Evolutionary conservation across 2,113 vertebrate species (phyloP).

Genomic region (Leptobrachium ailaonicum): DNA sequence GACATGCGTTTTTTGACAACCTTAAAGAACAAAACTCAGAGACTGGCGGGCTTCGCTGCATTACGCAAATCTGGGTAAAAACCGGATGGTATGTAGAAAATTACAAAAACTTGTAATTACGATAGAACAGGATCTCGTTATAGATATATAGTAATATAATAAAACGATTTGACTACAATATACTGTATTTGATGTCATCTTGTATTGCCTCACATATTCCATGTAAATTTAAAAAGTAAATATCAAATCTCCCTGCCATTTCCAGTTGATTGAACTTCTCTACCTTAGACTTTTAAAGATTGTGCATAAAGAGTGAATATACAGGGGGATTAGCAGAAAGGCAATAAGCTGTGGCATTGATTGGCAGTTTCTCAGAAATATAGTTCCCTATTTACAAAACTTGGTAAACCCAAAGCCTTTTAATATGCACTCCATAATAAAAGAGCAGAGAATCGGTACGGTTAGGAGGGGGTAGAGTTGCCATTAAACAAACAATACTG

Average conservation of each 20-base stretch:
- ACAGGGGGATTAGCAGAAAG: conserved; percentile 30
- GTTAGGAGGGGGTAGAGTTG: conserved; percentile 14
- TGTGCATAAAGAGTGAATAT: conserved; percentile 6
- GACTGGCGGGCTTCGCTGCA: too few relatives aligned
- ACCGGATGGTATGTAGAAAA: too few relatives aligned
- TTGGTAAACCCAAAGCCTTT: conserved; percentile 42
- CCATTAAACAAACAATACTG: conserved; percentile 14
- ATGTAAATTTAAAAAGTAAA: conserved; percentile 21
- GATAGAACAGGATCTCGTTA: too few relatives aligned
- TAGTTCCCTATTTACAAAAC: conserved; percentile 37
- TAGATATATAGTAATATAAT: too few relatives aligned
- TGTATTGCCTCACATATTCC: conserved; percentile 26
- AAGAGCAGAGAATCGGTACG: conserved; percentile 12
- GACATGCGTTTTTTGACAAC: too few relatives aligned
- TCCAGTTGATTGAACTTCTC: background rate
- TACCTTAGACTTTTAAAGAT: background rate
- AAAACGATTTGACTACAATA: too few relatives aligned
- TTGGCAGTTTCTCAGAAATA: conserved; percentile 33
- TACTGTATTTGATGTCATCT: conserved; percentile 17
- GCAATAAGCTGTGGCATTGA: background rate
- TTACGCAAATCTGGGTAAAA: too few relatives aligned
- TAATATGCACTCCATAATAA: conserved; percentile 10
- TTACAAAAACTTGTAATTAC: too few relatives aligned
- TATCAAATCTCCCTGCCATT: conserved; percentile 26
- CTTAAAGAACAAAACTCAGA: too few relatives aligned